Percentiles rank a stretch among this genome's conserved stretches.
phyloP scores from a whole-genome alignment of 2,113 vertebrate genomes.

The Falcunculus frontatus region DNA sequence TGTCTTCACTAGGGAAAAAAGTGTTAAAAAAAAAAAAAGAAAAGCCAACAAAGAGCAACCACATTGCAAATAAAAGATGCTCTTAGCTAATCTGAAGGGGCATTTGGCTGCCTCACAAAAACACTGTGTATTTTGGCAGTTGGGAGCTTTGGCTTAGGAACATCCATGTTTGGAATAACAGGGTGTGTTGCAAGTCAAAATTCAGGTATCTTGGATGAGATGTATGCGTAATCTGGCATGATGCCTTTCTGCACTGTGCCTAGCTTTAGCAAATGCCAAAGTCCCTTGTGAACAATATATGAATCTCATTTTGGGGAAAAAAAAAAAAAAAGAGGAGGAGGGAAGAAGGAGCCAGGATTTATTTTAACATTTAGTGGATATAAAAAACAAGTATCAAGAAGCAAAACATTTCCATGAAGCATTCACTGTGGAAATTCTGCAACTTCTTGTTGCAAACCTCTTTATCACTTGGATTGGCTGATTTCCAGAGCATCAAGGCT shows the following conservation, averaged over 20 bases:
- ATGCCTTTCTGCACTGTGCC: slow-evolving; percentile 43
- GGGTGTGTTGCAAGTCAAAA: slow-evolving; percentile 46
- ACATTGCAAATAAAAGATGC: neutral
- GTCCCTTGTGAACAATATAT: slow-evolving; percentile 39
- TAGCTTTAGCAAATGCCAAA: slow-evolving; percentile 30
- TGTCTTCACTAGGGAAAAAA: neutral
- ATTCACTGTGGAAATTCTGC: slow-evolving; percentile 43
- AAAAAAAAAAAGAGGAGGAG: neutral
- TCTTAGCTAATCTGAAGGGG: neutral
- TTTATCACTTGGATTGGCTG: slow-evolving; percentile 64
- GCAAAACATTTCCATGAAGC: slow-evolving; percentile 28
- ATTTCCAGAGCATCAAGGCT: slow-evolving; percentile 71
- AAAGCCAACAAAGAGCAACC: neutral
- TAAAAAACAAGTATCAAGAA: slow-evolving; percentile 24
- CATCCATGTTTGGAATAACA: slow-evolving; percentile 30
- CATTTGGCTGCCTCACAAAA: slow-evolving; percentile 37
- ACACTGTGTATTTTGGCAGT: slow-evolving; percentile 34
- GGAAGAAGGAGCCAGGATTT: neutral
- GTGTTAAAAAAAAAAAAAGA: neutral
- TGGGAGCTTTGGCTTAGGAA: slow-evolving; percentile 26
- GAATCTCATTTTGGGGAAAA: neutral
- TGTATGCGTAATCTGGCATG: neutral
- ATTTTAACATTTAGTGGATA: slow-evolving; percentile 37
- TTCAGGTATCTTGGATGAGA: slow-evolving; percentile 53
- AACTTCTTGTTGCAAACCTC: slow-evolving; percentile 42